Evolutionary conservation across 2,113 vertebrate genomes (phyloP).

Genomic region (Corythoichthys haematopterus): DNA sequence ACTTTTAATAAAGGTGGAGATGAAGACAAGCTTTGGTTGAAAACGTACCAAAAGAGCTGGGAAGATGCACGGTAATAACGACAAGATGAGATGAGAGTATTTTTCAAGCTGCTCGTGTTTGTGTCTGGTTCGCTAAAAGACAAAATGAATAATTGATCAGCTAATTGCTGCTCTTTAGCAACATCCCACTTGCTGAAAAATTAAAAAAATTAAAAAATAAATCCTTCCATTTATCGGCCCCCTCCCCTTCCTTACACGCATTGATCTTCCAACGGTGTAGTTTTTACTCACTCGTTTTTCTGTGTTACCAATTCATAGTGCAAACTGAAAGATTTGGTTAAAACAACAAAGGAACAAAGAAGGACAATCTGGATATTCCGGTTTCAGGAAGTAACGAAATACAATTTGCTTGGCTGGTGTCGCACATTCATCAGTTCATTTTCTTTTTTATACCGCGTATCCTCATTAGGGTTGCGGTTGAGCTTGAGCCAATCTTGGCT

Average conservation of each 20-base stretch:
- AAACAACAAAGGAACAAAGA: slow-evolving; percentile 8
- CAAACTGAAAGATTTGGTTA: slow-evolving; percentile 55
- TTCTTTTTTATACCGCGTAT: not conserved
- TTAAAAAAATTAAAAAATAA: slow-evolving; percentile 37
- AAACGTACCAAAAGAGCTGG: slow-evolving; percentile 8
- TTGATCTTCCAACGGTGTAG: slow-evolving; percentile 22
- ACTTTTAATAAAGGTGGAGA: slow-evolving; percentile 55
- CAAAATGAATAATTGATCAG: slow-evolving; percentile 62
- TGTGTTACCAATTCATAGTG: slow-evolving; percentile 65
- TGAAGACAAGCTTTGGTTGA: slow-evolving; percentile 49
- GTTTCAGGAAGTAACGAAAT: slow-evolving; percentile 51
- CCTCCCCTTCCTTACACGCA: slow-evolving; percentile 10
- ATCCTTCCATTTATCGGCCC: slow-evolving; percentile 32
- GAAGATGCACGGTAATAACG: not conserved
- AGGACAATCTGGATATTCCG: slow-evolving; percentile 44
- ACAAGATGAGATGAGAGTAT: not conserved
- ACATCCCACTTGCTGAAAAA: slow-evolving; percentile 29
- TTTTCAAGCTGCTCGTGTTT: slow-evolving; percentile 33
- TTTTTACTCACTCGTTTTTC: slow-evolving; percentile 18
- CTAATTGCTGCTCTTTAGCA: slow-evolving; percentile 65
- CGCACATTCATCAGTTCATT: slow-evolving; percentile 30
- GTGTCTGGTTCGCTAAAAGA: slow-evolving; percentile 45
- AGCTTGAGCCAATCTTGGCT: not conserved
- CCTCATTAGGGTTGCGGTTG: not conserved
- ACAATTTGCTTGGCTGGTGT: slow-evolving; percentile 52